Evolutionary conservation across 2,888 invertebrate species (phyloP).

Genomic region (Hypomecis punctinalis): DNA sequence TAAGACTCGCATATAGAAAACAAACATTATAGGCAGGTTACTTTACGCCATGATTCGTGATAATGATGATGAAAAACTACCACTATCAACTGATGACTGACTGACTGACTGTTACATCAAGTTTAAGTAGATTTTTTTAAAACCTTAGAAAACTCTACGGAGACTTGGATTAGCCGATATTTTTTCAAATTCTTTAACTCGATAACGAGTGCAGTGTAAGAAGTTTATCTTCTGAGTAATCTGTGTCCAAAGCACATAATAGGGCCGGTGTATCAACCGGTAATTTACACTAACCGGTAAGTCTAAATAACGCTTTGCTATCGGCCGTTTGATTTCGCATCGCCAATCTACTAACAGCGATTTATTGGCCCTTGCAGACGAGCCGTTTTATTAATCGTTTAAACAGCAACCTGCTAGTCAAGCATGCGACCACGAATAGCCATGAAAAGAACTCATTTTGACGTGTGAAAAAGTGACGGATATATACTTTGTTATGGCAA

Average conservation of each 20-base stretch:
- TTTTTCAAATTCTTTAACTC: background rate
- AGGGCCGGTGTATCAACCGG: constrained; percentile 44
- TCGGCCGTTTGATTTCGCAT: constrained; percentile 36
- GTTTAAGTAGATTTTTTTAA: too few species aligned
- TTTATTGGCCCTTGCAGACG: constrained; percentile 9
- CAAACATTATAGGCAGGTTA: too few species aligned
- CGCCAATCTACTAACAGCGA: constrained; percentile 21
- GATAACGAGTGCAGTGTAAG: background rate
- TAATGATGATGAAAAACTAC: too few species aligned
- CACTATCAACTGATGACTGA: too few species aligned
- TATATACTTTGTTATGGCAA: too few species aligned
- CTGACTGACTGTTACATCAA: too few species aligned
- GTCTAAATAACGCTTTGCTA: constrained; percentile 38
- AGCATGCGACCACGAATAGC: too few species aligned
- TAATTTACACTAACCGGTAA: constrained; percentile 47
- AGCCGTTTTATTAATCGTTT: background rate
- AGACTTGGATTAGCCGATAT: background rate
- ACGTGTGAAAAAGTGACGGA: too few species aligned
- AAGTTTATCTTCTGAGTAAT: constrained; percentile 9
- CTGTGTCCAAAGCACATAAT: constrained; percentile 20
- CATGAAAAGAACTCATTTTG: too few species aligned
- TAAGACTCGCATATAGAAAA: too few species aligned
- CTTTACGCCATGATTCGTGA: too few species aligned
- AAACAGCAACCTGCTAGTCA: background rate
- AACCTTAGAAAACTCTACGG: too few species aligned